Evolutionary conservation across 2,888 invertebrate species (phyloP), one percentile per base, ranked within the genome.

Genomic region (Chydorus sphaericus): DNA sequence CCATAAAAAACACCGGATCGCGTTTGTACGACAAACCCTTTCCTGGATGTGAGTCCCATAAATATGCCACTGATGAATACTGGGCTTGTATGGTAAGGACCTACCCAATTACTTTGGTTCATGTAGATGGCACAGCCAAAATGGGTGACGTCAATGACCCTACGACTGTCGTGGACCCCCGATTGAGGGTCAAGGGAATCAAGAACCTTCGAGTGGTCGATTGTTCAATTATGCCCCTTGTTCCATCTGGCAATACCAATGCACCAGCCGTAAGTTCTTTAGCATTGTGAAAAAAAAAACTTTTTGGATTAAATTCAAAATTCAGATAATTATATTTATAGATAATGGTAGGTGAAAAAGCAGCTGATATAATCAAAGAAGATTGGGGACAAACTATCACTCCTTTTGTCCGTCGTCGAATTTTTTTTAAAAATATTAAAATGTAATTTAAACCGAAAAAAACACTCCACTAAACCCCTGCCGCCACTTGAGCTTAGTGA

Each of bases 331-430:
- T n/a, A n/a, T 18, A 48, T 31, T 44, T 36, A 4, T 76, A 76
- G 1, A 83, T 78, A 60, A 85, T 87, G 86, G 84, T 87, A 62
- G 86, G 84, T 3, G 87, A 87, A 67, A 86, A 85, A 66, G 85
- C 81, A 1, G 75, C 85, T 0, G 86, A 88, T 64, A 79, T 89
- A 76, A 85, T 89, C 61, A 85, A 85, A 66, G 76, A 81, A 66
- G 82, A 84, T 61, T 84, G 83, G 80, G 2, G 16, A 8, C 4
- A 38, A 36, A 2, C n/a, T n/a, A n/a, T n/a, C n/a, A n/a, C n/a
- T n/a, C n/a, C n/a, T n/a, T n/a, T n/a, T n/a, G n/a, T n/a, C n/a
- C n/a, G n/a, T n/a, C n/a, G n/a, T n/a, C n/a, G n/a, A n/a, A n/a
- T n/a, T n/a, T n/a, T n/a, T n/a, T n/a, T n/a, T n/a, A n/a, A n/a